A percentile compares a stretch with the other conserved stretches of the same genome.
Conservation (phyloP, 2,113 vertebrate genomes). For the Panthera leo region DNA sequence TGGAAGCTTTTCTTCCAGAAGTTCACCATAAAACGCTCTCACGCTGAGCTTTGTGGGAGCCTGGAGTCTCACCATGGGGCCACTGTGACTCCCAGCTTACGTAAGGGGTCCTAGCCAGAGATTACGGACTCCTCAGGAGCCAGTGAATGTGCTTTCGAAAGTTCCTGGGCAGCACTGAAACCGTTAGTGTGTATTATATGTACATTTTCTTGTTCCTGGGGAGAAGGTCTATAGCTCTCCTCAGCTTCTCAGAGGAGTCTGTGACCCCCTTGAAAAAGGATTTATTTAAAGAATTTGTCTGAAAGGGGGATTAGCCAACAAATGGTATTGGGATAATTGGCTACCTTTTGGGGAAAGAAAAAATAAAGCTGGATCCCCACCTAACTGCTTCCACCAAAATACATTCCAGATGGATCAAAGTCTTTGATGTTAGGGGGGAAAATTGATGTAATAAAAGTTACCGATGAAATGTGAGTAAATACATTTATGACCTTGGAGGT, state of each 20-base stretch:
- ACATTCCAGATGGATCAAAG: background rate
- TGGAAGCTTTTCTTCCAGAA: background rate
- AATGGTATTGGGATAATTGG: slow-evolving; percentile 17
- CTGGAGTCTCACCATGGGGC: background rate
- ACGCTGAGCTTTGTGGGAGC: background rate
- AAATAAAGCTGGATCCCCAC: background rate
- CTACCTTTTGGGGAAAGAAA: background rate
- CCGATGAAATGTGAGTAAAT: background rate
- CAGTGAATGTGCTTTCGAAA: background rate
- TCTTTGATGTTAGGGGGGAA: background rate
- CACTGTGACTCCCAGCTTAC: background rate
- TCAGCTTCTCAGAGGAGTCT: slow-evolving; percentile 12
- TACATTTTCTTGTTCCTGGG: background rate
- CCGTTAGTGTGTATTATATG: rapidly evolving
- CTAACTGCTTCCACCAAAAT: background rate
- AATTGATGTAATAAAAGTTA: background rate
- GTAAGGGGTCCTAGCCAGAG: background rate
- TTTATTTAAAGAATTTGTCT: slow-evolving; percentile 51
- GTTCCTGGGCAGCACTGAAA: rapidly evolving
- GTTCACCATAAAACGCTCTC: too few species aligned
- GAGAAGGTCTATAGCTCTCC: background rate
- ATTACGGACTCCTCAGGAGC: too few species aligned
- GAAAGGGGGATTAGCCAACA: slow-evolving; percentile 40
- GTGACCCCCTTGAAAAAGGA: background rate
- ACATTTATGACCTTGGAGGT: background rate